Evolutionary conservation across 2,797 vertebrate species (phyloP), one percentile per base, ranked within the genome.

Genomic region (Enteromius thamalakanensis): DNA sequence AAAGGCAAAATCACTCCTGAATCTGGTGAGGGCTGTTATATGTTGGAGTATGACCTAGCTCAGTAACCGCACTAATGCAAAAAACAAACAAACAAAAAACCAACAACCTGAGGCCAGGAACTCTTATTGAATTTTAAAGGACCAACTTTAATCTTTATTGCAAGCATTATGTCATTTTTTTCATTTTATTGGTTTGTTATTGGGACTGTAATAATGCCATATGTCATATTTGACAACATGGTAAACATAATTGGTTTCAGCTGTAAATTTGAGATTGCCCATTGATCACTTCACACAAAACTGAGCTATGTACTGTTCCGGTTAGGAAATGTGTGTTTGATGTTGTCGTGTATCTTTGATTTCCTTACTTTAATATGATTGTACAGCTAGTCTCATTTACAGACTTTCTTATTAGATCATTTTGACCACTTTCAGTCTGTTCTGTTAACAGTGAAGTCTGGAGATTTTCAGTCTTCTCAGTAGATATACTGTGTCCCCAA

Each of bases 91-190:
- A 37, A 37, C 5, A 37, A 21, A 21, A 6, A 40, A 37, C 37
- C 89, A 92, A 92, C 92, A 91, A 84, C 90, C 91, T 80, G 82
- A 91, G 89, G 91, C 89, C 91, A 85, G 83, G 64, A 83, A 85
- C 88, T 90, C 91, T 92, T 92, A 93, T 92, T 93, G 89, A 87
- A 87, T n/a, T 94, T 93, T 87, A 91, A 86, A 91, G 85, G 87
- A 87, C 87, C 86, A 88, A 83, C 90, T 92, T 92, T 90, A 85
- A 94, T 93, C 90, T 91, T 89, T 87, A 84, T 53, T 47, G 34
- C 79, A 89, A 86, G 82, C 29, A 4, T 84, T 58, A 81, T 78
- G 78, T 79, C 12, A 76, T 82, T 77, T 82, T 64, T 8, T 37
- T 62, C 2, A 67, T 70, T 45, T 65, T 76, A 87, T 86, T 79